A percentile compares a stretch with the other conserved stretches of the same genome.
Conservation (phyloP, 2,888 invertebrate genomes). For the Ennomos erosarius region DNA sequence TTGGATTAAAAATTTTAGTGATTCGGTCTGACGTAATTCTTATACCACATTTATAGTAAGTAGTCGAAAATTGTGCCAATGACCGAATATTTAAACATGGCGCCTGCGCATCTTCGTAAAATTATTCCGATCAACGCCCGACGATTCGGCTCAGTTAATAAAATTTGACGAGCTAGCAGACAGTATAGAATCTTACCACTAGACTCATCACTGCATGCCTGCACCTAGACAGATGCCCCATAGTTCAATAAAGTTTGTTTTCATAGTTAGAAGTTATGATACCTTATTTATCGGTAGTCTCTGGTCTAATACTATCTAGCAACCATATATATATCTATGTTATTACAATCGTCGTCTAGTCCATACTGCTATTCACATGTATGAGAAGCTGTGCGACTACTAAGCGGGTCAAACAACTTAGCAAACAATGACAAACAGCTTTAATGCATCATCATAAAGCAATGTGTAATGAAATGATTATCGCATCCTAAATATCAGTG, state of each 20-base stretch:
- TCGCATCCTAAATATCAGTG: slow-evolving; percentile 9
- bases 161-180: too few relatives aligned
- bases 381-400: slow-evolving; percentile 6
- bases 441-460: not conserved
- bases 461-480: slow-evolving; percentile 16
- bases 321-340: too few relatives aligned
- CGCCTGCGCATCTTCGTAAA: slow-evolving; percentile 13
- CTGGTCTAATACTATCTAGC: too few relatives aligned
- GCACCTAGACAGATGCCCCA: too few relatives aligned
- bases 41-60: not conserved
- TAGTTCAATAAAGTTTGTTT: too few relatives aligned
- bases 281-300: too few relatives aligned
- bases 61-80: slow-evolving; percentile 23
- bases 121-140: too few relatives aligned
- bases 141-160: too few relatives aligned
- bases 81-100: slow-evolving; percentile 23
- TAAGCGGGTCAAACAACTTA: slow-evolving; percentile 22
- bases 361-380: slow-evolving; percentile 1
- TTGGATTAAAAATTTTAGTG: slow-evolving; percentile 12
- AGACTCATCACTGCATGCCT: too few relatives aligned
- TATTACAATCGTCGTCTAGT: not conserved
- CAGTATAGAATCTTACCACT: too few relatives aligned
- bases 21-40: slow-evolving; percentile 25
- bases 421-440: slow-evolving; percentile 20
- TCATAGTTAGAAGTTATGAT: too few relatives aligned